Percentiles rank a stretch among this genome's conserved stretches.
Conservation (phyloP, 1,140 invertebrate genomes). For the Bilobella aurantiaca region DNA sequence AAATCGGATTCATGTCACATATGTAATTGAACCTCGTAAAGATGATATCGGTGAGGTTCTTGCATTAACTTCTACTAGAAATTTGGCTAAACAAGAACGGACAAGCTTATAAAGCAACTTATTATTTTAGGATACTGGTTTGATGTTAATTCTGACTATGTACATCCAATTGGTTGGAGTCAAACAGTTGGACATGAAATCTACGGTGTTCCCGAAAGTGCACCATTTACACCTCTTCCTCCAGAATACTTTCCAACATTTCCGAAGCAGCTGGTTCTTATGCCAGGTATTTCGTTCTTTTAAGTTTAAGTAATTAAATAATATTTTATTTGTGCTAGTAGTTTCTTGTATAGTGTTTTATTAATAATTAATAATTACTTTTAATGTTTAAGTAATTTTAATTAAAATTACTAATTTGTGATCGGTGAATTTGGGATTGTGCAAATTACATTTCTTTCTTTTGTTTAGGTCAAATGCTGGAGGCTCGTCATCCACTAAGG, state of each 20-base stretch:
- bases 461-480: conserved; percentile 41
- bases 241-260: conserved; percentile 2
- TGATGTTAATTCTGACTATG: conserved; percentile 82
- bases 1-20: conserved; percentile 76
- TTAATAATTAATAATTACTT: too few relatives aligned
- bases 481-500: conserved; percentile 91
- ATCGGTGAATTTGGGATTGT: too few relatives aligned
- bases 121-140: conserved; percentile 67
- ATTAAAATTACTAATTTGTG: too few relatives aligned
- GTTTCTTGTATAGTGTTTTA: too few relatives aligned
- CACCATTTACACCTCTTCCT: conserved; percentile 44
- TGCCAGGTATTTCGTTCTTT: too few relatives aligned
- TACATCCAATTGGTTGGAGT: conserved; percentile 93
- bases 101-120: neutral
- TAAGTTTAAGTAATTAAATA: too few relatives aligned
- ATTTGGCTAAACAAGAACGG: neutral
- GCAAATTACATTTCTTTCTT: too few relatives aligned
- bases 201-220: conserved; percentile 57
- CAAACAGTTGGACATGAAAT: conserved; percentile 67
- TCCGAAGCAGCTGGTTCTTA: neutral
- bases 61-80: neutral
- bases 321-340: too few relatives aligned
- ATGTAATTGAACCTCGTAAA: conserved; percentile 38
- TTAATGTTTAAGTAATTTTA: too few relatives aligned
- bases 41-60: neutral